These are phyloP conservation scores for Apamea sordens DNA, from an alignment of 2,888 invertebrate genomes.

Conservation along the genomic window DNA sequence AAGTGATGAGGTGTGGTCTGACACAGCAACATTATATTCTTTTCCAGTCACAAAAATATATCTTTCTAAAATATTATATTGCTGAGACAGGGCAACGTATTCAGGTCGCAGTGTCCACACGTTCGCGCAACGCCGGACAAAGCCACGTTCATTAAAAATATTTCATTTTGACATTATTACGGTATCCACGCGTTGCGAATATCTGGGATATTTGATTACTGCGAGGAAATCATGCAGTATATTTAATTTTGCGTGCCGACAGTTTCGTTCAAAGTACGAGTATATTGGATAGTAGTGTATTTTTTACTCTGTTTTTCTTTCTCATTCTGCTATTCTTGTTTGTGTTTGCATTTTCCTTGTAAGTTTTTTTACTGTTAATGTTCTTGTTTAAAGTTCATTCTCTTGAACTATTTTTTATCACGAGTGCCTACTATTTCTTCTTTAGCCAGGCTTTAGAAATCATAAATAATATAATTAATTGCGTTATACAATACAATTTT, in stretches of 20 bases:
- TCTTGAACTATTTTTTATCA: not conserved
- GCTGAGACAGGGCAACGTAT: slow-evolving; percentile 62
- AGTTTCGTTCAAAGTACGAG: slow-evolving; percentile 38
- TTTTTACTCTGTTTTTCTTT: slow-evolving; percentile 17
- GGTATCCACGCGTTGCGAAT: slow-evolving; percentile 53
- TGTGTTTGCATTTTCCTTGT: not conserved
- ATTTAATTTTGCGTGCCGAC: slow-evolving; percentile 57
- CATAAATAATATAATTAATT: not conserved
- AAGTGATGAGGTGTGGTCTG: slow-evolving; percentile 5
- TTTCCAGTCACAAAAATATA: slow-evolving; percentile 21
- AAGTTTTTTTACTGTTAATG: not conserved
- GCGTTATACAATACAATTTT: not conserved
- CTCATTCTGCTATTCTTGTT: slow-evolving; percentile 1
- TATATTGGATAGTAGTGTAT: slow-evolving; percentile 30
- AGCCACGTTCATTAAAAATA: slow-evolving; percentile 69
- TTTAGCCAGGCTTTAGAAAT: not conserved
- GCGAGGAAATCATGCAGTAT: slow-evolving; percentile 57
- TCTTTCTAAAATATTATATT: slow-evolving; percentile 57
- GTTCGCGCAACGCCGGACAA: slow-evolving; percentile 53
- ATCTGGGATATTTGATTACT: slow-evolving; percentile 64
- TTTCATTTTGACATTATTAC: slow-evolving; percentile 70
- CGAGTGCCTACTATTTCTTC: too few relatives aligned
- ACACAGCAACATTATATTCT: slow-evolving; percentile 28
- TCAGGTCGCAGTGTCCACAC: slow-evolving; percentile 63
- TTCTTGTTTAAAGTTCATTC: not conserved